Evolutionary conservation across 2,888 invertebrate species (phyloP), one percentile per base, ranked within the genome.

Genomic region (Caenorhabditis angaria): DNA sequence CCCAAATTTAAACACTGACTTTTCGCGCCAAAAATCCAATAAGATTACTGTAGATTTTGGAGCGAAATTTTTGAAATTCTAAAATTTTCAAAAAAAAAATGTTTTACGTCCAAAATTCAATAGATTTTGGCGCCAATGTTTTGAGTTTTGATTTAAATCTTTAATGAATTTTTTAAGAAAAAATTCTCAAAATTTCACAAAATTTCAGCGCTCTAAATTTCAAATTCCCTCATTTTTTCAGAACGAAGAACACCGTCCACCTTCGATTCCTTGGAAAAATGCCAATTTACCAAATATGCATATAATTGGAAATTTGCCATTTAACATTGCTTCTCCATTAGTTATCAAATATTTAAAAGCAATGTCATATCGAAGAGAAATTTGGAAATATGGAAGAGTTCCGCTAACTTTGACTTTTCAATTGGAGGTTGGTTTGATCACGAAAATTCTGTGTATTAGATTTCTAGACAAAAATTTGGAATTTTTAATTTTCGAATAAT

Each of bases 381-480:
- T 93, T 0, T 96, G 95, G 92, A 88, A 90, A 0, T 92, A 92
- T 87, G 95, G 94, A 0, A 91, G 97, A 55, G 91, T 93, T 0
- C 91, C 92, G 65, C 92, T 99, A 92, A 94, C 95, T 0, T 89
- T 99, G 58, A 97, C 97, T 12, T 99, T 99, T 90, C 99, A 99
- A 63, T 22, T 76, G 28, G 81, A 82, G 66, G 81, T 79, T 8
- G 4, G 51, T 12, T 61, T 8, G 10, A 8, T 32, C 32, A 32
- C 29, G 14, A 18, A 10, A 1, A 58, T 18, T 10, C 24, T 22
- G 5, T 20, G 35, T 20, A 18, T 59, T 20, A 18, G 12, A 41
- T n/a, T 59, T 29, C 10, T 0, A 3, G 10, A 10, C 6, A 8
- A 20, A 50, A 14, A 18, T 50, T 50, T 50, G 8, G 22, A 50